Base-by-base conservation (phyloP, 35 echinoderm and acorn worm genomes). In the Amphiura filiformis region DNA sequence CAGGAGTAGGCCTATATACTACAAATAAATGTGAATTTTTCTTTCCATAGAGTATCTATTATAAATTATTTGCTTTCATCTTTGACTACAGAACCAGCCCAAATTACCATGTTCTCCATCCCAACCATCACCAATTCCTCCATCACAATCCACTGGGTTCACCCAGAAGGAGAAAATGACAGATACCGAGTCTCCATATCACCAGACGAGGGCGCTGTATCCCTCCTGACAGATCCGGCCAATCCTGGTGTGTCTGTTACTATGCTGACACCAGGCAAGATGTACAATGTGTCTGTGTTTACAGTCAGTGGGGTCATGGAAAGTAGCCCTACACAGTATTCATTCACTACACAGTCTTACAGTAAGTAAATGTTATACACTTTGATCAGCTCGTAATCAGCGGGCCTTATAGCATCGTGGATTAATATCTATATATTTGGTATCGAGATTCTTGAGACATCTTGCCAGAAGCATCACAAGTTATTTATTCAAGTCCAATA, bases 361-460 rank as follows among this genome's bases (percentile, higher is more conserved):
- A 57, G 82, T 84, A 49, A 84, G 82, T 84, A 33, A 13, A 28
- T n/a, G n/a, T n/a, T n/a, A n/a, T n/a, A n/a, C n/a, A n/a, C n/a
- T n/a, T n/a, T n/a, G n/a, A n/a, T n/a, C n/a, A n/a, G n/a, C n/a
- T n/a, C n/a, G n/a, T n/a, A n/a, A n/a, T n/a, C n/a, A n/a, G n/a
- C n/a, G n/a, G n/a, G n/a, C n/a, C n/a, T n/a, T n/a, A n/a, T n/a
- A n/a, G n/a, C n/a, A n/a, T n/a, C n/a, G n/a, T n/a, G n/a, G n/a
- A n/a, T n/a, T n/a, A n/a, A n/a, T n/a, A n/a, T n/a, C n/a, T n/a
- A n/a, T 15, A n/a, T 14, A 15, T 42, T 82, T 28, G 39, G 56
- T 15, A n/a, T 23, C 28, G 14, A 15, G n/a, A n/a, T n/a, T n/a
- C n/a, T n/a, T n/a, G n/a, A n/a, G n/a, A n/a, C n/a, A n/a, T n/a